A percentile compares a stretch with the other conserved stretches of the same genome.
These are phyloP conservation scores for Drosophila subobscura DNA, from an alignment of 1,140 invertebrate genomes.

Conservation along the genomic window DNA sequence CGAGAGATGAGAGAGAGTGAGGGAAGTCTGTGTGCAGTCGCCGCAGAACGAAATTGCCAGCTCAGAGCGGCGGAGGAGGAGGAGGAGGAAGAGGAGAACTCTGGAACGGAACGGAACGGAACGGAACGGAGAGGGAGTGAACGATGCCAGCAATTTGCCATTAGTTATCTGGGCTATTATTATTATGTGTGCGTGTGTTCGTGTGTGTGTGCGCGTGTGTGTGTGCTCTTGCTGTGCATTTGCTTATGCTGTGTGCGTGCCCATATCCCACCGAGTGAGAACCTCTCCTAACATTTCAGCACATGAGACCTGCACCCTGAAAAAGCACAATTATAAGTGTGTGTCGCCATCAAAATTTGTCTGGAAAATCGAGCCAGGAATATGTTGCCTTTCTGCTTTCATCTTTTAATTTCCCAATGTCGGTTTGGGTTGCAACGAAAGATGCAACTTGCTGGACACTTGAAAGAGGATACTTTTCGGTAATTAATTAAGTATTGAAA, in stretches of 20 bases:
- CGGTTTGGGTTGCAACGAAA: constrained; percentile 8
- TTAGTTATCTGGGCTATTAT: constrained; percentile 74
- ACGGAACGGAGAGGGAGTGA: constrained; percentile 9
- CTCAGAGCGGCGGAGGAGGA: too few relatives aligned
- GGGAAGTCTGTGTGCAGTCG: not conserved
- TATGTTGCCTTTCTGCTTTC: constrained; percentile 29
- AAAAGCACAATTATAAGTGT: not conserved
- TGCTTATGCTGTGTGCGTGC: constrained; percentile 64
- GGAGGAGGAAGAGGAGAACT: not conserved
- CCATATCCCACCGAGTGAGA: constrained; percentile 41
- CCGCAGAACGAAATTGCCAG: too few relatives aligned
- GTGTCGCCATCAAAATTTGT: constrained; percentile 9
- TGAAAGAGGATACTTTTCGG: constrained; percentile 2
- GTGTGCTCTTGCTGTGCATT: constrained; percentile 58
- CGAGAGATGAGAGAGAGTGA: not conserved
- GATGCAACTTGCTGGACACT: constrained; percentile 20
- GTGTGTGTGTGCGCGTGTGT: constrained; percentile 8
- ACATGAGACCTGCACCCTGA: constrained; percentile 24
- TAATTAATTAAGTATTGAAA: not conserved
- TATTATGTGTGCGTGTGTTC: constrained; percentile 30
- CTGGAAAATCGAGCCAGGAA: not conserved
- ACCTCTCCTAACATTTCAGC: not conserved
- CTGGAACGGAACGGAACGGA: not conserved
- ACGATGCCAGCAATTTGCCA: constrained; percentile 71
- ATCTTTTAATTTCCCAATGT: constrained; percentile 26